Base-by-base conservation (phyloP, 2,113 vertebrate species). In the Chaetorhynchus papuensis region DNA sequence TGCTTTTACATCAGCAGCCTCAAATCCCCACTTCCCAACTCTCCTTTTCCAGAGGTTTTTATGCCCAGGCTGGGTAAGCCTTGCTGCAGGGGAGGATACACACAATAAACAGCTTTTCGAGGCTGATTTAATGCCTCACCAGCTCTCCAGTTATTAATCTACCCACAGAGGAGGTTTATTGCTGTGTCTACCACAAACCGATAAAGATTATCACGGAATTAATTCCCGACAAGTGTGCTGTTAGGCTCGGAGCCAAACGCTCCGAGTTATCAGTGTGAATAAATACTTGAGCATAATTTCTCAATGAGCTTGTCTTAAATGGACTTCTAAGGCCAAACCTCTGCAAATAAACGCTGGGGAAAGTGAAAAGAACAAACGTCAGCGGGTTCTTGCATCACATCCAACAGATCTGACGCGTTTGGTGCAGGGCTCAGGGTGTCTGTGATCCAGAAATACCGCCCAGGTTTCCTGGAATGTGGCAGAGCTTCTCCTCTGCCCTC, bases 151-250 rank as follows among this genome's bases (percentile, higher is more conserved):
- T 79, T 79, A 91, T 82, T 87, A 84, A 91, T 93, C 59, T 60
- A 15, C 13, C 80, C 11, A 5, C 14, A 8, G 69, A 64, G 44
- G 44, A 91, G 47, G 42, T 93, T 96, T 97, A 93, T 72, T 79
- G 87, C 91, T 83, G 49, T 69, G 52, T 89, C 80, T 90, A 83
- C 72, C 90, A 61, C 65, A 87, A 61, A 42, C 89, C 0, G 52
- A 97, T 96, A 96, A 94, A 94, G 82, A 92, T 96, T 91, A 94
- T 90, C 87, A 44, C 9, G 20, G 84, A 96, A 94, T 97, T 97
- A 96, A 96, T 93, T 97, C 76, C 71, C 72, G 57, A 49, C 72
- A 83, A 79, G 65, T 31, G 65, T 77, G 69, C 39, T 57, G 70
- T 88, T 84, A 87, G 94, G 93, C 94, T 68, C 4, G 21, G 83